Evolutionary conservation across 2,113 vertebrate genomes (phyloP).

Genomic region (Pelvicachromis taeniatus): DNA sequence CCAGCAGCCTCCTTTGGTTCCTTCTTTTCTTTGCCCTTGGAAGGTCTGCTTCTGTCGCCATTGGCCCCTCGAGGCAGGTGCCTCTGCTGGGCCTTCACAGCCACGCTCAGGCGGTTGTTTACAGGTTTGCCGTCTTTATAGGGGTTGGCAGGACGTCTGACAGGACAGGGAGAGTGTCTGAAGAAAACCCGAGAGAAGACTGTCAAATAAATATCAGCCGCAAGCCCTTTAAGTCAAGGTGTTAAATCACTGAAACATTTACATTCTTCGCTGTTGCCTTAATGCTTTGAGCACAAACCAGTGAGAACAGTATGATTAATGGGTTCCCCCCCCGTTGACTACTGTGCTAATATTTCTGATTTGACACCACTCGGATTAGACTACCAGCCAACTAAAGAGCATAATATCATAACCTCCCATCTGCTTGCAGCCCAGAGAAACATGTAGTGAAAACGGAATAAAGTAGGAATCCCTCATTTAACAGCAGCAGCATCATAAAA

Average conservation of each 20-base stretch:
- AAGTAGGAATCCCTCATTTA: no score
- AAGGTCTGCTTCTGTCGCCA: constrained; percentile 76
- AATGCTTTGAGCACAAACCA: neutral
- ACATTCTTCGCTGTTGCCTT: neutral
- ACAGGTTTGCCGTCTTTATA: constrained; percentile 82
- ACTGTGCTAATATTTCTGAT: neutral
- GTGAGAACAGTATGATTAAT: neutral
- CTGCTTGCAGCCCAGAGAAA: no score
- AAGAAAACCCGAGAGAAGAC: neutral
- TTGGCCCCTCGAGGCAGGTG: constrained; percentile 78
- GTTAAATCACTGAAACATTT: neutral
- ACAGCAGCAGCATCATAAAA: neutral
- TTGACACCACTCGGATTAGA: neutral
- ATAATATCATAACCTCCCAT: neutral
- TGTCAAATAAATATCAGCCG: neutral
- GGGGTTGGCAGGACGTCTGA: constrained; percentile 78
- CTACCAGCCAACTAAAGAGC: neutral
- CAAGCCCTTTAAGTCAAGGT: neutral
- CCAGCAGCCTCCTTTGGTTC: constrained; percentile 81
- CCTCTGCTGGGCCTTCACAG: constrained; percentile 76
- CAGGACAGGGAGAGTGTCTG: constrained; percentile 49
- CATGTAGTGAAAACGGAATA: no score
- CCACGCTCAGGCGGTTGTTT: constrained; percentile 77
- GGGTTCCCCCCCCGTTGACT: neutral
- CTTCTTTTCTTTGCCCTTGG: constrained; percentile 85